Evolutionary conservation across 2,888 invertebrate species (phyloP).

Genomic region (Magallana nippona): DNA sequence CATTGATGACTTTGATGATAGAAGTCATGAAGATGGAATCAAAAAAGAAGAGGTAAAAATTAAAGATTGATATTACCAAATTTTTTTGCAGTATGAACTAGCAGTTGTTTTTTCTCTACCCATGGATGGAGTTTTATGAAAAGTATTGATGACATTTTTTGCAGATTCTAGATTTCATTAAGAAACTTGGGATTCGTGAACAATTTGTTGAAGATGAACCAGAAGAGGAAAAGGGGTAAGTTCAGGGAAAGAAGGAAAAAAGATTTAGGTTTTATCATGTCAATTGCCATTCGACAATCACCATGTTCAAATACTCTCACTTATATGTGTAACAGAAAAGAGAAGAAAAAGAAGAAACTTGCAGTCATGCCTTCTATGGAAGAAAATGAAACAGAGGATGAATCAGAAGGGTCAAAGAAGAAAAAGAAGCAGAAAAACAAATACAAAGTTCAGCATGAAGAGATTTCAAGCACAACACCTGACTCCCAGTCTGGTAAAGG

Average conservation of each 20-base stretch:
- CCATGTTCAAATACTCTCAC: not conserved
- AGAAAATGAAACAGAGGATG: constrained; percentile 46
- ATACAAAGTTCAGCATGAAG: constrained; percentile 69
- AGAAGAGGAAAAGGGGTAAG: constrained; percentile 4
- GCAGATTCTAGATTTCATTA: constrained; percentile 66
- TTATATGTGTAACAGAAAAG: not conserved
- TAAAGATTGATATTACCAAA: too few species aligned
- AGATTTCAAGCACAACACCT: constrained; percentile 66
- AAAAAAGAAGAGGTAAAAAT: constrained; percentile 69
- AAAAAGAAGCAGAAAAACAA: constrained; percentile 66
- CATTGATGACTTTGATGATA: constrained; percentile 57
- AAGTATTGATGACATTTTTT: constrained; percentile 36
- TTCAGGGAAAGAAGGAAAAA: not conserved
- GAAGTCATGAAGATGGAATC: constrained; percentile 69
- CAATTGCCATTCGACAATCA: too few species aligned
- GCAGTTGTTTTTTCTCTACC: too few species aligned
- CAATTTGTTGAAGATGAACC: constrained; percentile 54
- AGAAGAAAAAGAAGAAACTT: constrained; percentile 46
- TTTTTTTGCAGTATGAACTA: too few species aligned
- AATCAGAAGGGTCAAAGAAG: constrained; percentile 39
- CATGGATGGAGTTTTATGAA: too few species aligned
- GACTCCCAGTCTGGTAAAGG: constrained; percentile 41
- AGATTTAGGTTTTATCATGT: not conserved
- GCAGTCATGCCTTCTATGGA: constrained; percentile 43
- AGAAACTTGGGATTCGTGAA: constrained; percentile 63